Percentiles rank a stretch among this genome's conserved stretches.
phyloP scores from a whole-genome alignment of 2,797 vertebrate species.

The Onychomys leucogaster region DNA sequence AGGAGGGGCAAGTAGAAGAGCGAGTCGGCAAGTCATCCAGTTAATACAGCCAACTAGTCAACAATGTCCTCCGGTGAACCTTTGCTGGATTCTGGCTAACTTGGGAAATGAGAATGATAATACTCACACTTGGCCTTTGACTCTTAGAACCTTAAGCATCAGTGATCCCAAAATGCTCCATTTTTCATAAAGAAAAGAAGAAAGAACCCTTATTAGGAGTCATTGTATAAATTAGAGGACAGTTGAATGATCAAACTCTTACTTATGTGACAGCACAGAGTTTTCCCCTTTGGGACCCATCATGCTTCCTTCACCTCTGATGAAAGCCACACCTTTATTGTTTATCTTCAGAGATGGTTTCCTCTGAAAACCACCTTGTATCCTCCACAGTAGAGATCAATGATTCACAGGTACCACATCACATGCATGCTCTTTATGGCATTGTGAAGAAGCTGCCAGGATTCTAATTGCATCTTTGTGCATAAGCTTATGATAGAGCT shows the following conservation, averaged over 20 bases:
- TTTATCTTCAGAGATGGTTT: slow-evolving; percentile 37
- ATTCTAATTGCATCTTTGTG: neutral
- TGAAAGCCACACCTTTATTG: slow-evolving; percentile 1
- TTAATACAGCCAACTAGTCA: neutral
- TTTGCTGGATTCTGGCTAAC: neutral
- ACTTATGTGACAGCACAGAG: neutral
- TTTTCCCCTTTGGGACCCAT: neutral
- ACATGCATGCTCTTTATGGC: neutral
- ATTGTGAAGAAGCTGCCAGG: neutral
- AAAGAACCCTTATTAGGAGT: neutral
- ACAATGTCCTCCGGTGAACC: neutral
- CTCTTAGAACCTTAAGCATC: neutral
- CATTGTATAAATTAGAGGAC: slow-evolving; percentile 36
- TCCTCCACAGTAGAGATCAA: neutral
- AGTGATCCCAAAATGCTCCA: neutral
- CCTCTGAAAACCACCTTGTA: slow-evolving; percentile 20
- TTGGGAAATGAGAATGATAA: neutral
- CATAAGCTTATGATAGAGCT: neutral
- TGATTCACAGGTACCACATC: slow-evolving; percentile 34
- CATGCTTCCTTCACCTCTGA: neutral
- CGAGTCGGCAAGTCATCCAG: neutral
- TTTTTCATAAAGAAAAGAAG: slow-evolving; percentile 22
- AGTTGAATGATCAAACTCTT: slow-evolving; percentile 23
- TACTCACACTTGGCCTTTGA: neutral
- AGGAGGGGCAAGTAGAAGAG: neutral